Percentiles rank a stretch among this genome's conserved stretches.
These are phyloP conservation scores for Saimiri boliviensis DNA, from an alignment of 2,113 vertebrate species.

Conservation along the genomic window DNA sequence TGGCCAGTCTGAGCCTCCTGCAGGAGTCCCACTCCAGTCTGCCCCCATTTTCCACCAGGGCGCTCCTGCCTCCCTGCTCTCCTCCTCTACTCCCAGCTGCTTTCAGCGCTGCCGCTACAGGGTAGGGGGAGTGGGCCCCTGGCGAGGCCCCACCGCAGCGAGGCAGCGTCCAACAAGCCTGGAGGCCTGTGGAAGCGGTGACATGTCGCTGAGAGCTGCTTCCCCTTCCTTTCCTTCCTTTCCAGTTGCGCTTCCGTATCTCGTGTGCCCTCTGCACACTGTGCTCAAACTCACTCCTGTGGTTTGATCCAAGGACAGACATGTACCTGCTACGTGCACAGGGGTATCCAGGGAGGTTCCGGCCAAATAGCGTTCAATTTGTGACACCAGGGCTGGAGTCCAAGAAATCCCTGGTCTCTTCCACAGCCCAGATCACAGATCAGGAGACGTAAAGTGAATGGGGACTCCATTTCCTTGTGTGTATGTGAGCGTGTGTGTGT, in stretches of 20 bases:
- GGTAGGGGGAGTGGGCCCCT: too few species aligned
- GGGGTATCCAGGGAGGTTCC: background rate
- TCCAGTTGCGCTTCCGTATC: slow-evolving; percentile 81
- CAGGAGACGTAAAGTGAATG: slow-evolving; percentile 77
- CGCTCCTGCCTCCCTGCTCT: background rate
- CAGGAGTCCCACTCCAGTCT: background rate
- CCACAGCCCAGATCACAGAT: background rate
- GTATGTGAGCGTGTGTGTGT: too few species aligned
- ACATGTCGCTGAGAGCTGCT: background rate
- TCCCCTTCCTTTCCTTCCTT: slow-evolving; percentile 36
- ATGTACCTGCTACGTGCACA: background rate
- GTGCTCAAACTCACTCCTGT: slow-evolving; percentile 85
- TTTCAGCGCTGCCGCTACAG: background rate
- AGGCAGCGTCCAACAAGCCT: background rate
- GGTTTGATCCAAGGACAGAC: slow-evolving; percentile 56
- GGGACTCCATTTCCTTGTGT: fast-evolving
- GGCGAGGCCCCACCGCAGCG: background rate
- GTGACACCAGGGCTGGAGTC: background rate
- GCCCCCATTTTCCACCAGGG: background rate
- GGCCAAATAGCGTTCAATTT: background rate
- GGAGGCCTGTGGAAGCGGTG: background rate
- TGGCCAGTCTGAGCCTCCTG: background rate
- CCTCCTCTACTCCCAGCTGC: background rate
- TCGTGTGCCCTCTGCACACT: slow-evolving; percentile 85
- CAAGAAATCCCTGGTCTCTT: background rate